Conservation (phyloP, 2,113 vertebrate species). For the Falcunculus frontatus region DNA sequence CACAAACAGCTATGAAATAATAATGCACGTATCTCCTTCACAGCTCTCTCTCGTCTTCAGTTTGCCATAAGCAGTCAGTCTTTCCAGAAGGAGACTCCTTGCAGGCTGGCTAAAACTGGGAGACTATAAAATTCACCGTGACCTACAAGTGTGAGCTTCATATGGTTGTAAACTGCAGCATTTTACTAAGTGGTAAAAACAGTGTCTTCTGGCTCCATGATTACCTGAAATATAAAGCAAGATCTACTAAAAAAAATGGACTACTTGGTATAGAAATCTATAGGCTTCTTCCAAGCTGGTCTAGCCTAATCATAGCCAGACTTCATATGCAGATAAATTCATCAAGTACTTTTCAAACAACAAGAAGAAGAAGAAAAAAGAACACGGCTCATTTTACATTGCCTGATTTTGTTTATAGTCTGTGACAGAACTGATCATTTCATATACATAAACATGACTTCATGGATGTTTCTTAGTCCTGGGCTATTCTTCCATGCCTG, state of each 20-base stretch:
- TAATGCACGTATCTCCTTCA: accelerated
- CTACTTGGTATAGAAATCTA: background rate
- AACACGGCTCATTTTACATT: background rate
- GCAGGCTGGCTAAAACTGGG: background rate
- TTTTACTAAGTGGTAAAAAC: background rate
- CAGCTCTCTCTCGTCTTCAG: background rate
- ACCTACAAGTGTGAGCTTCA: background rate
- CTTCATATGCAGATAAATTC: background rate
- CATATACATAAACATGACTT: background rate
- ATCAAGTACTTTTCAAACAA: constrained; percentile 3
- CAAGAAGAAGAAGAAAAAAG: background rate
- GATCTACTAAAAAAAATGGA: background rate
- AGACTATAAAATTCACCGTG: background rate
- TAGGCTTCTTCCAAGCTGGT: background rate
- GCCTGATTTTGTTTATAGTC: constrained; percentile 23
- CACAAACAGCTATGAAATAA: background rate
- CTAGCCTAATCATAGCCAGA: background rate
- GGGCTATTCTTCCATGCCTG: background rate
- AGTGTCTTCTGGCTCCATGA: background rate
- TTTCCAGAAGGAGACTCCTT: background rate
- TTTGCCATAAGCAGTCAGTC: background rate
- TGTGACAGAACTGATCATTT: background rate
- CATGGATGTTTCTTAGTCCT: background rate
- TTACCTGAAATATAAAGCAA: background rate
- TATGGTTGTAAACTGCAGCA: background rate